Evolutionary conservation across 2,797 vertebrate genomes (phyloP), one percentile per base, ranked within the genome.

Genomic region (Scarus forsteni): DNA sequence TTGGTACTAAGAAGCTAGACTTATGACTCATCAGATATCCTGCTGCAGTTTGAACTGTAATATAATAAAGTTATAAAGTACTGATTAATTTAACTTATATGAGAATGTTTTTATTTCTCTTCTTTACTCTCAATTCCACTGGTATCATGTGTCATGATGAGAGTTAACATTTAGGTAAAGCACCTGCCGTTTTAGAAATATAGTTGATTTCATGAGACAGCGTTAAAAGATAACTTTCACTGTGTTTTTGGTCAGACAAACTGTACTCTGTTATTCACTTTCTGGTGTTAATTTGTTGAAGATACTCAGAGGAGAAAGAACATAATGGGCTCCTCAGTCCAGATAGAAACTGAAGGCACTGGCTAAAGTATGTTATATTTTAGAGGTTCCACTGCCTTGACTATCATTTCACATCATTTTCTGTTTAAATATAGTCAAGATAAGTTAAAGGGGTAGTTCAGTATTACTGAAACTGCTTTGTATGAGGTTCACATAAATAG

Each of bases 51-150:
- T 53, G 61, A 76, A 79, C 57, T 55, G 46, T 10, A 52, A 39
- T 61, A 70, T 57, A 60, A 80, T 80, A 82, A 48, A 58, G 66
- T 68, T 54, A 11, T 51, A 67, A 59, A 69, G 1, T 76, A 59
- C 36, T 56, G 69, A 79, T 81, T 70, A 38, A 83, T 66, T 60
- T 66, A 12, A 79, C 70, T 60, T 78, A 46, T 38, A 39, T 51
- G 2, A 15, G 8, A 15, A 45, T 48, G 27, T 58, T 36, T 38
- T 51, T 66, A 40, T 46, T 54, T 19, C 35, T 27, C 18, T 43
- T 43, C 27, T 27, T 27, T 27, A 27, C 27, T 4, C 27, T 27
- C 27, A 27, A 13, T 12, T 12, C 38, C 27, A 49, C 6, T 19
- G 49, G 58, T 27, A 46, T 14, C 53, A 53, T 74, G 60, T 75